Percentiles rank a stretch among this genome's conserved stretches.
These are phyloP conservation scores for Diabrotica balteata DNA, from an alignment of 2,888 invertebrate species.

Conservation along the genomic window DNA sequence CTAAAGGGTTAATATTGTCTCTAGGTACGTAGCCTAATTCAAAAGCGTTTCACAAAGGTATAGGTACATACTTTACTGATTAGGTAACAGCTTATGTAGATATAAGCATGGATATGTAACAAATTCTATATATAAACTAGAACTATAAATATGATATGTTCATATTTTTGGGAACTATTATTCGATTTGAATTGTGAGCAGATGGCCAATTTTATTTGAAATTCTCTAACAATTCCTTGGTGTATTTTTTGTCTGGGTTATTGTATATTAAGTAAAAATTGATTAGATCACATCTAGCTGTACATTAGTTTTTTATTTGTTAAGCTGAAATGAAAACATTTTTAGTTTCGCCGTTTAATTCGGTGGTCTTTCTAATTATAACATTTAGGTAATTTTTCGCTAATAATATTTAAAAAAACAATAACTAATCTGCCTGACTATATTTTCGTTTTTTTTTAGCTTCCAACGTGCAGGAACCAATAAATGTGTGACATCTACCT, in stretches of 20 bases:
- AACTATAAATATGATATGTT: constrained; percentile 43
- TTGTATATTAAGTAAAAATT: too few species aligned
- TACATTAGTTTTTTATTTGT: too few species aligned
- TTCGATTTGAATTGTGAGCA: constrained; percentile 1
- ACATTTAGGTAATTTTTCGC: too few species aligned
- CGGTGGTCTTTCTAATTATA: too few species aligned
- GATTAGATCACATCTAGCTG: too few species aligned
- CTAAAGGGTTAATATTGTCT: not conserved
- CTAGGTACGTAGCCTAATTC: not conserved
- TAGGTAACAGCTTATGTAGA: constrained; percentile 14
- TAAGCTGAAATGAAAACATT: too few species aligned
- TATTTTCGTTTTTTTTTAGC: too few species aligned
- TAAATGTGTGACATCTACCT: too few species aligned
- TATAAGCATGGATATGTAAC: constrained; percentile 34
- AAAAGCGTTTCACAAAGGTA: constrained; percentile 21
- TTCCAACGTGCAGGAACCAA: too few species aligned
- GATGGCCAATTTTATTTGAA: not conserved
- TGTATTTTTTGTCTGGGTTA: not conserved
- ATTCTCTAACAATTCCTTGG: constrained; percentile 2
- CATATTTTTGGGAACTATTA: constrained; percentile 31
- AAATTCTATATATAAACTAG: constrained; percentile 37
- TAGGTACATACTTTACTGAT: constrained; percentile 20
- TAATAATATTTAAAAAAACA: too few species aligned
- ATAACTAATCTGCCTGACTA: too few species aligned
- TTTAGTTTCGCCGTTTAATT: too few species aligned